Evolutionary conservation across 2,797 vertebrate genomes (phyloP).

Genomic region (Chelon labrosus): DNA sequence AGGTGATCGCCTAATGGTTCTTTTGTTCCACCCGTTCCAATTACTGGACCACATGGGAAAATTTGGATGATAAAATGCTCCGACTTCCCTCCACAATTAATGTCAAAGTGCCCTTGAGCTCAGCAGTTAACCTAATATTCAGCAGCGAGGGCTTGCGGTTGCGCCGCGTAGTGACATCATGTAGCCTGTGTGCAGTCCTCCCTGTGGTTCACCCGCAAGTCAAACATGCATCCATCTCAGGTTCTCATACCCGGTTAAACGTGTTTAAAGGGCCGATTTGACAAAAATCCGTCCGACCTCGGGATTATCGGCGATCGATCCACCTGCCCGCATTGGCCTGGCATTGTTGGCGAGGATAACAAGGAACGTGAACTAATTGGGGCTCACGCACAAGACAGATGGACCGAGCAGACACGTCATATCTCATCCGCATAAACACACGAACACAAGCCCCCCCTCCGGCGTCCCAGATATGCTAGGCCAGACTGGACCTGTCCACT

Average conservation of each 20-base stretch:
- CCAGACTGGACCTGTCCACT: slow-evolving; percentile 67
- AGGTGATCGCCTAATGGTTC: slow-evolving; percentile 68
- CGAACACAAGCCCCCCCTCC: slow-evolving; percentile 20
- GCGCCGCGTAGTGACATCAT: slow-evolving; percentile 49
- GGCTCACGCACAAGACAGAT: slow-evolving; percentile 62
- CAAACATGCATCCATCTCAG: slow-evolving; percentile 16
- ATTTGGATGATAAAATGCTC: slow-evolving; percentile 67
- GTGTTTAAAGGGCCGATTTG: slow-evolving; percentile 24
- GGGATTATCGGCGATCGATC: slow-evolving; percentile 37
- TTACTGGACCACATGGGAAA: slow-evolving; percentile 70
- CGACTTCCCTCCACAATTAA: slow-evolving; percentile 62
- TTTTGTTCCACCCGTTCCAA: slow-evolving; percentile 68
- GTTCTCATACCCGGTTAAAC: slow-evolving; percentile 20
- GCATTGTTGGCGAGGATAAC: slow-evolving; percentile 36
- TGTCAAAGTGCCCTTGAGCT: slow-evolving; percentile 77
- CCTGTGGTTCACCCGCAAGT: slow-evolving; percentile 29
- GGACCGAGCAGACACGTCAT: slow-evolving; percentile 58
- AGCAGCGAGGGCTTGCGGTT: slow-evolving; percentile 22
- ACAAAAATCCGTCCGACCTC: background rate
- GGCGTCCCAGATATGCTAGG: slow-evolving; percentile 44
- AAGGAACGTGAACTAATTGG: slow-evolving; percentile 59
- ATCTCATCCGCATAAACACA: slow-evolving; percentile 49
- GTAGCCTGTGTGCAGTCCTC: slow-evolving; percentile 1
- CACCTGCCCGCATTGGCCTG: slow-evolving; percentile 25
- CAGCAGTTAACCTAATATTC: slow-evolving; percentile 66